Conservation (phyloP, 2,113 vertebrate genomes). For the Azemiops feae region DNA sequence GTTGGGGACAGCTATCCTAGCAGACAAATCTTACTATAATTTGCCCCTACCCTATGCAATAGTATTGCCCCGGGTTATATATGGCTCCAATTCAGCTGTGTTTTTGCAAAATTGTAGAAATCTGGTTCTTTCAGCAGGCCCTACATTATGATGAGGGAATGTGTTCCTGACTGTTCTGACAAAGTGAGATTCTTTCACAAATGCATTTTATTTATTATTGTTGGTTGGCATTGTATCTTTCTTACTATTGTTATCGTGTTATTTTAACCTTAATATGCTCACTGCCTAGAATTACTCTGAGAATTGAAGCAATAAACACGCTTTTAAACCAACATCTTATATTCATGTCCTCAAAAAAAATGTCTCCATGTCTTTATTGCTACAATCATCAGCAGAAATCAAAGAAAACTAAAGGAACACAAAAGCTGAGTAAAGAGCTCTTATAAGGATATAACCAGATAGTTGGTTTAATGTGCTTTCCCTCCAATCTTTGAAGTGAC, state of each 20-base stretch:
- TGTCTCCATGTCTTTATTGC: background rate
- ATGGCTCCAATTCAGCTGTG: background rate
- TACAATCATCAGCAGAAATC: background rate
- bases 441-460: background rate
- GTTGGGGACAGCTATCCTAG: no score
- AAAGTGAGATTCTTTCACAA: background rate
- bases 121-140: background rate
- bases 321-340: background rate
- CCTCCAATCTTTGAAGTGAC: background rate
- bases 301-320: background rate
- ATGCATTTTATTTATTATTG: background rate
- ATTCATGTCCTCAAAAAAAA: background rate
- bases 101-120: background rate
- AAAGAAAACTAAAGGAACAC: background rate
- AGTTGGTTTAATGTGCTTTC: background rate
- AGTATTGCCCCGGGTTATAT: background rate
- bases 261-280: background rate
- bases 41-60: background rate
- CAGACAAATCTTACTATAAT: no score
- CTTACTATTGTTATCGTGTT: background rate
- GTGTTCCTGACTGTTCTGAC: background rate
- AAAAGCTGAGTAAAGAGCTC: background rate
- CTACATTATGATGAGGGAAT: background rate
- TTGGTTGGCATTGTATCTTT: background rate
- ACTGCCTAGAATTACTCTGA: background rate